Evolutionary conservation across 2,797 vertebrate species (phyloP), one percentile per base, ranked within the genome.

Genomic region (Epinephelus malabaricus): DNA sequence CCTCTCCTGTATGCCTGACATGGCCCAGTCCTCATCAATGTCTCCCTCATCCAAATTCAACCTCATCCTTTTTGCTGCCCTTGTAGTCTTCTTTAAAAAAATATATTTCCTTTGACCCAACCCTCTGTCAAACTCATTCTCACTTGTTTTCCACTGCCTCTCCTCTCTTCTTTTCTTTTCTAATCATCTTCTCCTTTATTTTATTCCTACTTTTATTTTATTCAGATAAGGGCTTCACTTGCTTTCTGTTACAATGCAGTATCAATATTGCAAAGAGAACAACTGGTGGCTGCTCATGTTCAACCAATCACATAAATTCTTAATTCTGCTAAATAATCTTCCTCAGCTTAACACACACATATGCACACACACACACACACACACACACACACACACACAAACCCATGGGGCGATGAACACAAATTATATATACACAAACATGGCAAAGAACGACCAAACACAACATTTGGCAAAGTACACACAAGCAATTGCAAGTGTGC

Each of bases 181-280:
- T 67, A 67, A 91, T 89, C 80, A 82, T 66, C 62, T 74, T 61
- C 15, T 73, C 45, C 70, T 82, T 84, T 78, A 76, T 84, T 88
- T 81, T 70, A 84, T 82, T 78, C 79, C 69, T 46, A 56, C 9
- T 30, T 76, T 19, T 74, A 61, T 84, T 87, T 85, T 82, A 89
- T 79, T 58, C 81, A 25, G 73, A 83, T 46, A 21, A 60, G 55
- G 84, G 84, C 81, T 83, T 69, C 61, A 21, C 64, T 87, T 79
- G 72, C 76, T 86, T 89, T 77, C 72, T 76, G 82, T 85, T 85
- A 91, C 85, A 90, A 90, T 88, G 76, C 79, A 19, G 68, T 86
- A 89, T 93, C 87, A 92, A 89, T 89, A 89, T 86, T 90, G 78
- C 81, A 89, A 68, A 85, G 77, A 88, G 70, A 88, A 87, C 83